These are phyloP conservation scores for Zingel zingel DNA, from an alignment of 2,113 vertebrate genomes.

Conservation along the genomic window DNA sequence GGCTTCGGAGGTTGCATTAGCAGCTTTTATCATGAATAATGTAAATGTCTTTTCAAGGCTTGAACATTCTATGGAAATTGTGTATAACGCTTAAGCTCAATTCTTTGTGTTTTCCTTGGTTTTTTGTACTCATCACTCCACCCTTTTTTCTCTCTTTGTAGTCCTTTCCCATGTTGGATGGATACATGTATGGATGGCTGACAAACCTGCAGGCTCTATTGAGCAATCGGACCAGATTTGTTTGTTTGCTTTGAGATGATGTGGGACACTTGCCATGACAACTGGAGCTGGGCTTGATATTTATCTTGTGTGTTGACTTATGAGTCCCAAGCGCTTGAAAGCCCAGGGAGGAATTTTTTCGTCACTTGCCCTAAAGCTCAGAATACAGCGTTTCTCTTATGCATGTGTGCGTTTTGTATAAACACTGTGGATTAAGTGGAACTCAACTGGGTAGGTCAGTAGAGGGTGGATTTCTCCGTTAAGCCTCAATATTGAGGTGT, in stretches of 20 bases:
- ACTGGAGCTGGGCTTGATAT: slow-evolving; percentile 78
- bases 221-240: slow-evolving; percentile 82
- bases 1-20: slow-evolving; percentile 36
- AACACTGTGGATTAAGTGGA: slow-evolving; percentile 34
- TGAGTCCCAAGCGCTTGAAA: slow-evolving; percentile 60
- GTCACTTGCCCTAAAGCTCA: slow-evolving; percentile 67
- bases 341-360: slow-evolving; percentile 71
- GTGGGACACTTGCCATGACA: slow-evolving; percentile 80
- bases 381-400: slow-evolving; percentile 57
- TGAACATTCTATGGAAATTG: not conserved
- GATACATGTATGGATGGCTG: slow-evolving; percentile 64
- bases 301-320: slow-evolving; percentile 84
- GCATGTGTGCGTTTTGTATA: slow-evolving; percentile 52
- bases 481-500: slow-evolving; percentile 1
- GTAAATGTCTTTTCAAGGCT: slow-evolving; percentile 2
- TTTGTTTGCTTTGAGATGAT: slow-evolving; percentile 77
- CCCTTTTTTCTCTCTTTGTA: slow-evolving; percentile 3
- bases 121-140: slow-evolving; percentile 19
- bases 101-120: slow-evolving; percentile 18
- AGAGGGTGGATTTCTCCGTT: slow-evolving; percentile 11
- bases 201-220: slow-evolving; percentile 74
- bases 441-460: slow-evolving; percentile 15
- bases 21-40: slow-evolving; percentile 35
- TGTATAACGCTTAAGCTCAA: not conserved
- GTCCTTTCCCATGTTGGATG: slow-evolving; percentile 47